These are phyloP conservation scores for Spinus olivaceus DNA, from an alignment of 2,797 vertebrate genomes.

Conservation along the genomic window DNA sequence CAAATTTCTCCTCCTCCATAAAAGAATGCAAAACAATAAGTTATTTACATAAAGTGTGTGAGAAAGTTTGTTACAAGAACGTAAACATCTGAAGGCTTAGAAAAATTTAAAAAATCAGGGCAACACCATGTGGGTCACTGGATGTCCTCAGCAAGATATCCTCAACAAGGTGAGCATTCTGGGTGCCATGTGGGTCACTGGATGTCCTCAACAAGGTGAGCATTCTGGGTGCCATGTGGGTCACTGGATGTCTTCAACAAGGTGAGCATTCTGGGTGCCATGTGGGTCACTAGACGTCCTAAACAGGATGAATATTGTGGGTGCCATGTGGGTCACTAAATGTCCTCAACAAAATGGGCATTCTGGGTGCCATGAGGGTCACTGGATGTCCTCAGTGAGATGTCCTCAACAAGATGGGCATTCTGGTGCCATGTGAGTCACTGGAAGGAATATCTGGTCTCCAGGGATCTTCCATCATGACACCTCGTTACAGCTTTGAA, in stretches of 20 bases:
- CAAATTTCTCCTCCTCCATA: too few relatives aligned
- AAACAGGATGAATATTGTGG: slow-evolving; percentile 77
- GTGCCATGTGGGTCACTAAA: background rate
- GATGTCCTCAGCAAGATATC: slow-evolving; percentile 78
- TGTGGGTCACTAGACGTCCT: background rate
- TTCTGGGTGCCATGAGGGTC: background rate
- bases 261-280: slow-evolving; percentile 40
- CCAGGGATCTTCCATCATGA: background rate
- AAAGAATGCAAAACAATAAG: too few relatives aligned
- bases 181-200: background rate
- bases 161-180: slow-evolving; percentile 86
- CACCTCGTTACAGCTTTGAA: background rate
- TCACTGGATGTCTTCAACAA: slow-evolving; percentile 70
- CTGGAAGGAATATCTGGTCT: background rate
- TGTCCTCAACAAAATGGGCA: slow-evolving; percentile 81
- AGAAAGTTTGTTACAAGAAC: too few relatives aligned
- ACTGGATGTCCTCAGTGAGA: slow-evolving; percentile 79
- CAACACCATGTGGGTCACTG: background rate
- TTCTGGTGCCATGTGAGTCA: background rate
- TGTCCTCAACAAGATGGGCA: slow-evolving; percentile 89
- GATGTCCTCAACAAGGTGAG: slow-evolving; percentile 76
- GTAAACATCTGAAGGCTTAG: too few relatives aligned
- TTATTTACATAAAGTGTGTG: too few relatives aligned
- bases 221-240: background rate
- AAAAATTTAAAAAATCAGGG: too few relatives aligned